Percentiles rank a stretch among this genome's conserved stretches.
Conservation (phyloP, 2,888 invertebrate species). For the Phragmatobia fuliginosa region DNA sequence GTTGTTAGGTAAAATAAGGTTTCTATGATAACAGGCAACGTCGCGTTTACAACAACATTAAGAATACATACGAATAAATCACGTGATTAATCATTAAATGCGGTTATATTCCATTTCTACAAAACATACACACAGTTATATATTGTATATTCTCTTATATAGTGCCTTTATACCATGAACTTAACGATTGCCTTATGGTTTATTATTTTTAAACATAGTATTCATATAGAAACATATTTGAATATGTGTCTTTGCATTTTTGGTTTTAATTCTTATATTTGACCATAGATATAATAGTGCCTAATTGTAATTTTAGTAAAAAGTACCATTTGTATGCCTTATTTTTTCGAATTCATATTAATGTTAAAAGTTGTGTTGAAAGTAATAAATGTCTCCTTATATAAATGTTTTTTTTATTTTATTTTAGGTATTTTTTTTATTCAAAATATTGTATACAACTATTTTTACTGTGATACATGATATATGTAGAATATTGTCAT, state of each 20-base stretch:
- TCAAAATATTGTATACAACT: too few species aligned
- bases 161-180: conserved; percentile 51
- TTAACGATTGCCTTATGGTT: conserved; percentile 54
- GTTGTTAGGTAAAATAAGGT: too few species aligned
- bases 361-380: conserved; percentile 13
- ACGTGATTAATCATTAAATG: too few species aligned
- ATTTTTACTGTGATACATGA: too few species aligned
- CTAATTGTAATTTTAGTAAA: conserved; percentile 53
- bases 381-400: conserved; percentile 12
- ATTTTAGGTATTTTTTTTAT: too few species aligned
- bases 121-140: conserved; percentile 31
- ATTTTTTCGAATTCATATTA: conserved; percentile 49
- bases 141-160: conserved; percentile 29
- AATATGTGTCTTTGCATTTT: conserved; percentile 55
- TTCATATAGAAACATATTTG: conserved; percentile 42
- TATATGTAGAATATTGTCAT: too few species aligned
- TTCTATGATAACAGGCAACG: too few species aligned
- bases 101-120: conserved; percentile 4
- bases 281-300: conserved; percentile 56
- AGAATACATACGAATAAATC: too few species aligned
- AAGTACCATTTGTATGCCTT: conserved; percentile 60
- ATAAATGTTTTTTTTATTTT: neutral
- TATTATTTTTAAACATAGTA: conserved; percentile 42
- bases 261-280: conserved; percentile 47
- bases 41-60: too few species aligned